Base-by-base conservation (phyloP, 2,888 invertebrate genomes). In the Leptogaster cylindrica region DNA sequence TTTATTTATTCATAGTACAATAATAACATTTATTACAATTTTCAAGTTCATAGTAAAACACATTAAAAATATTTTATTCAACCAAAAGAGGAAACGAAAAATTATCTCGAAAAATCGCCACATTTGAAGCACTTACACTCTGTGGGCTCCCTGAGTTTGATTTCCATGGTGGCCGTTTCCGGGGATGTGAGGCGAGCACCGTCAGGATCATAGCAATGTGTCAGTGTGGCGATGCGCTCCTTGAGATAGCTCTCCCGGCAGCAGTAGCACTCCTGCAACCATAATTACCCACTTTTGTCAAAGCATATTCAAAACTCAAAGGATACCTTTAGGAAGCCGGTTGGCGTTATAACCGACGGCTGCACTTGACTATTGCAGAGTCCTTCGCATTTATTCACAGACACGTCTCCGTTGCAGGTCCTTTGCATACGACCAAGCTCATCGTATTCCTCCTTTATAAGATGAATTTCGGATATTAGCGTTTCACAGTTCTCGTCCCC, bases 341-440 rank as follows among this genome's bases (percentile, higher is more conserved):
- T 93, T 3, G 92, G 87, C 12, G 93, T 90, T 68, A 91, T 88
- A 31, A 95, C 93, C 55, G 93, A 94, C 1, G 95, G 95, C 76
- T 94, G 92, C 51, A 95, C 93, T 82, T 93, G 93, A 71, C 95
- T 96, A 72, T 87, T 90, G 78, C 96, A 96, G 71, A 91, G 88
- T 20, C 96, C 96, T 80, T 96, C 96, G 77, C 96, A 96, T 83
- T 95, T 96, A 77, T 92, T 95, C 0, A 96, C 93, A 10, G 87
- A 89, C 44, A 96, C 87, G 80, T 93, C 94, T 0, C 93, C 94
- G 77, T 91, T 93, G 77, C 96, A 96, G 10, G 93, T 93, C 76
- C 95, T 84, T 74, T 89, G 85, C 74, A 95, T 83, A 72, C 91
- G 84, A n/a, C 94, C 94, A 74, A 90, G 82, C 72, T 93, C 93